These are phyloP conservation scores for Crypturellus undulatus DNA, from an alignment of 2,113 vertebrate species.

Conservation along the genomic window DNA sequence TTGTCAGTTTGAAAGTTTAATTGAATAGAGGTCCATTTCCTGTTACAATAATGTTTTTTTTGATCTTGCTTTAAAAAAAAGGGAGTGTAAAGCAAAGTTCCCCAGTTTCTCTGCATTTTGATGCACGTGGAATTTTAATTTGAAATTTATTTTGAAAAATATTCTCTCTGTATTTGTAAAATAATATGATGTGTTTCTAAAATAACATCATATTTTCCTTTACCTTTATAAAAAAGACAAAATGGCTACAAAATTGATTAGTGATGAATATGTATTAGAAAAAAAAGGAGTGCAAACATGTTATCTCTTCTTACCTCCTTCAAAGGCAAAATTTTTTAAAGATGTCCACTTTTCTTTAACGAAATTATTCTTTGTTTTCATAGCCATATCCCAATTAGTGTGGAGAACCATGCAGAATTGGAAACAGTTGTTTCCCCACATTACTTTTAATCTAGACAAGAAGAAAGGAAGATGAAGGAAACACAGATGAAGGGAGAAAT, in stretches of 20 bases:
- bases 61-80: constrained; percentile 18
- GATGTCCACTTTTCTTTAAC: neutral
- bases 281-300: neutral
- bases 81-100: neutral
- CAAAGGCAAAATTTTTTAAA: neutral
- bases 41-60: neutral
- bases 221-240: neutral
- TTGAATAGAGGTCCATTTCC: constrained; percentile 46
- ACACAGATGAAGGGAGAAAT: neutral
- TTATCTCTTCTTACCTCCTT: neutral
- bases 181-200: neutral
- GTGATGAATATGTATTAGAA: neutral
- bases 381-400: neutral
- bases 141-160: neutral
- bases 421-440: neutral
- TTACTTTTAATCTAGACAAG: neutral
- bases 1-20: neutral
- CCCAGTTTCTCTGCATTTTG: neutral
- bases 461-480: neutral
- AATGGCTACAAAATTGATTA: neutral
- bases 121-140: neutral
- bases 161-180: neutral
- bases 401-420: neutral
- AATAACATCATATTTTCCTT: neutral
- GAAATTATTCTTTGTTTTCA: neutral